Percentiles rank a stretch among this genome's conserved stretches.
Evolutionary conservation across 2,888 invertebrate species (phyloP).

Genomic region (Machimus atricapillus): DNA sequence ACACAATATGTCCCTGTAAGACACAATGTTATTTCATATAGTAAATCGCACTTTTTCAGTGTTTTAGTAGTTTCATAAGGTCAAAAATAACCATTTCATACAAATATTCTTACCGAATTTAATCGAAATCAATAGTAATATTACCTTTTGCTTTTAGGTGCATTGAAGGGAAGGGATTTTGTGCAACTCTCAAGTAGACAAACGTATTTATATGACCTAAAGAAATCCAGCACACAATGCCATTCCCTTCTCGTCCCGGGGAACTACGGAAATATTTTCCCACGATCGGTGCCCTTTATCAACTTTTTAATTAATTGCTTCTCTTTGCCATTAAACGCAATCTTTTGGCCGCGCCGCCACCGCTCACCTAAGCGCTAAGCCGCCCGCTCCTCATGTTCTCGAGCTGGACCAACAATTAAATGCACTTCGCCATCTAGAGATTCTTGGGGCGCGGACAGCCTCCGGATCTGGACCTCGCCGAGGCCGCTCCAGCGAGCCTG

Average conservation of each 20-base stretch:
- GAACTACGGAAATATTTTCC: not conserved
- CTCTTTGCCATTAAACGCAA: conserved; percentile 21
- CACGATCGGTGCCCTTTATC: conserved; percentile 24
- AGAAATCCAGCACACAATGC: not conserved
- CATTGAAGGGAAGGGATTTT: not conserved
- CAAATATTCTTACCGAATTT: too few relatives aligned
- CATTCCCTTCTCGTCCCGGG: not conserved
- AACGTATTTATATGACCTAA: not conserved
- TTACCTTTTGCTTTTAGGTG: not conserved
- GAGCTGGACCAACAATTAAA: conserved; percentile 4
- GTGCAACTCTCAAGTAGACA: not conserved
- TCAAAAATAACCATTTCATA: too few relatives aligned
- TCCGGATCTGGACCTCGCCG: not conserved
- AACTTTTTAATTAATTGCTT: conserved; percentile 35
- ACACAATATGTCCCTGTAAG: too few relatives aligned
- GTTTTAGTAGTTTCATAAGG: too few relatives aligned
- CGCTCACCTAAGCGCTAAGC: conserved; percentile 13
- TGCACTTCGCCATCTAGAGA: conserved; percentile 25
- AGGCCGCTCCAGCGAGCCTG: not conserved
- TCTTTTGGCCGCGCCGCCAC: not conserved
- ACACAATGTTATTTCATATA: too few relatives aligned
- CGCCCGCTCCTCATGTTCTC: conserved; percentile 7
- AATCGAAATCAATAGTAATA: too few relatives aligned
- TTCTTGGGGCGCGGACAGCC: not conserved
- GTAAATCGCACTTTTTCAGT: too few relatives aligned